These are phyloP conservation scores for Chrysomela aeneicollis DNA, from an alignment of 2,888 invertebrate genomes.

Conservation along the genomic window DNA sequence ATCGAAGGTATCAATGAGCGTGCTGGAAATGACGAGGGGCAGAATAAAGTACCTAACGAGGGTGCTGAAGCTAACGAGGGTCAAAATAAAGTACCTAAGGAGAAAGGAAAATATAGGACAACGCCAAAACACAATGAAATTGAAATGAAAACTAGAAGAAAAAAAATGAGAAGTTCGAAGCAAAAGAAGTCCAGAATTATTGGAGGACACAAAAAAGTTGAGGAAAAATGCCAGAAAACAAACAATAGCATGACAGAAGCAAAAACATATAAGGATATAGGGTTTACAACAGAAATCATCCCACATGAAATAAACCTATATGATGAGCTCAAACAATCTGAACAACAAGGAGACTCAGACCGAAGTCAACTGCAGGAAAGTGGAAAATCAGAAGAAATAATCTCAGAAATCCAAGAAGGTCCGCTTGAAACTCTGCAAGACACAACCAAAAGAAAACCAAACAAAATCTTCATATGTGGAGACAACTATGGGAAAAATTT, in stretches of 20 bases:
- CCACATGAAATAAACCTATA: conserved; percentile 4
- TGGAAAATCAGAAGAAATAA: conserved; percentile 9
- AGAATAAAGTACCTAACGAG: conserved; percentile 8
- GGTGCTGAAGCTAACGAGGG: too few relatives aligned
- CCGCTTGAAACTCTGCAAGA: conserved; percentile 1
- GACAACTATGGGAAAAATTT: too few relatives aligned
- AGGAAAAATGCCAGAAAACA: conserved; percentile 2
- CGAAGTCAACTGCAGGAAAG: conserved; percentile 6
- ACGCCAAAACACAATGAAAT: not conserved
- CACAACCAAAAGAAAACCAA: conserved; percentile 10
- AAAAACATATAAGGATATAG: conserved; percentile 10
- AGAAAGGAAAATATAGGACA: not conserved
- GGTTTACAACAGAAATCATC: conserved; percentile 10
- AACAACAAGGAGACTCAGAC: conserved; percentile 5
- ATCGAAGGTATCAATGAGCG: too few relatives aligned
- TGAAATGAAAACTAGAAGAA: not conserved
- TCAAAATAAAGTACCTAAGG: too few relatives aligned
- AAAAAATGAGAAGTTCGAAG: conserved; percentile 6
- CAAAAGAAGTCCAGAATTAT: too few relatives aligned
- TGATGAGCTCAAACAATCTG: conserved; percentile 4
- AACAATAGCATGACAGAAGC: conserved; percentile 4
- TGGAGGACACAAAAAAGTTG: not conserved
- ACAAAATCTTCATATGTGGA: conserved; percentile 11
- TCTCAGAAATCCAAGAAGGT: not conserved
- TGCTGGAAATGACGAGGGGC: not conserved